Percentiles rank a stretch among this genome's conserved stretches.
phyloP scores from a whole-genome alignment of 1,140 invertebrate genomes.

The Metopolophium dirhodum region DNA sequence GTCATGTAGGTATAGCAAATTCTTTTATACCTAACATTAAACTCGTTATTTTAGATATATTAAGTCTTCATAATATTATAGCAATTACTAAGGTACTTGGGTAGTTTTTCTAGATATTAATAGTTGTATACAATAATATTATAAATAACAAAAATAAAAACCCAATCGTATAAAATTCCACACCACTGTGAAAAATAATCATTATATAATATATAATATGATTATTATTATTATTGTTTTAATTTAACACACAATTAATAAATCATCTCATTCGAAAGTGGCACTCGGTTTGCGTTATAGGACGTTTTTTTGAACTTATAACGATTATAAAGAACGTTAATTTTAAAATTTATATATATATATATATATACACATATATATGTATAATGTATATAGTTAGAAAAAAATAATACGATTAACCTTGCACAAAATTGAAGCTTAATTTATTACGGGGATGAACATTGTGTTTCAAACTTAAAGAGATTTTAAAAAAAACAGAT shows the following conservation, averaged over 20 bases:
- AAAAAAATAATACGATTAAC: neutral
- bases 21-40: neutral
- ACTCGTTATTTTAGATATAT: no score
- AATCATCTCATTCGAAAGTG: neutral
- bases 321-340: neutral
- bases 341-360: neutral
- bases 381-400: neutral
- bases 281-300: neutral
- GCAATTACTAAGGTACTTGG: no score
- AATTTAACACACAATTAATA: neutral
- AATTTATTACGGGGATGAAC: neutral
- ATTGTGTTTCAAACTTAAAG: neutral
- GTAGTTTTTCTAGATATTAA: no score
- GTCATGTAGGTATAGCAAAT: neutral
- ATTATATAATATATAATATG: neutral
- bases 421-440: neutral
- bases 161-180: fast-evolving
- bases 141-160: neutral
- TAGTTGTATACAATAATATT: neutral
- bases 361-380: no score
- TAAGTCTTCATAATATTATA: no score
- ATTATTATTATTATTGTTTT: neutral
- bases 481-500: neutral
- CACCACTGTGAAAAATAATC: neutral
- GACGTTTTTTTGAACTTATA: neutral